Evolutionary conservation across 2,888 invertebrate species (phyloP).

Genomic region (Trichopoda pennipes): DNA sequence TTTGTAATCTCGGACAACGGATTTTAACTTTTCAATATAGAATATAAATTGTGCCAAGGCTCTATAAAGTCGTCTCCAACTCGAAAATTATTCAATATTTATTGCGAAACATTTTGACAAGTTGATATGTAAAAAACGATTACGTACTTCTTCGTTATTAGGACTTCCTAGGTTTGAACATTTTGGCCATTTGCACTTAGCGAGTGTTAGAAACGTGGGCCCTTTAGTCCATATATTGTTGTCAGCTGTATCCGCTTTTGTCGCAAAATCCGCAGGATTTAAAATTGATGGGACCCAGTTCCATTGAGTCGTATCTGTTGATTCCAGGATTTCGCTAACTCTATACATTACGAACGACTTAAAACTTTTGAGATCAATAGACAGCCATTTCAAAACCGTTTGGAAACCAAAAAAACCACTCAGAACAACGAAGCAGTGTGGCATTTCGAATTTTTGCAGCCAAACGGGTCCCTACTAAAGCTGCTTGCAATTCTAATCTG

Average conservation of each 20-base stretch:
- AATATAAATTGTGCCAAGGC: no score
- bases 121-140: no score
- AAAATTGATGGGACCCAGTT: slow-evolving; percentile 33
- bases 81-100: no score
- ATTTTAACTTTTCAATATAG: no score
- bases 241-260: slow-evolving; percentile 23
- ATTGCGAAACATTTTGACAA: no score
- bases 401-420: slow-evolving; percentile 17
- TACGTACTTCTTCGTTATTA: no score
- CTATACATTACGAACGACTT: slow-evolving; percentile 63
- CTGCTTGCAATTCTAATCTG: slow-evolving; percentile 26
- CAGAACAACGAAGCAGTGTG: neutral
- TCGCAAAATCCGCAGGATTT: slow-evolving; percentile 63
- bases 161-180: no score
- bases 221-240: no score
- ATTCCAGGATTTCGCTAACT: slow-evolving; percentile 59
- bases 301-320: slow-evolving; percentile 38
- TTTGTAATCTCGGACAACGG: no score
- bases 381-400: neutral
- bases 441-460: slow-evolving; percentile 8
- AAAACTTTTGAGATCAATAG: slow-evolving; percentile 26
- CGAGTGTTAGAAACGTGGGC: no score
- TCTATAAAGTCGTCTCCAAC: no score
- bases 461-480: neutral
- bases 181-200: no score